Conservation (phyloP, 2,797 vertebrate species). For the Falco peregrinus region DNA sequence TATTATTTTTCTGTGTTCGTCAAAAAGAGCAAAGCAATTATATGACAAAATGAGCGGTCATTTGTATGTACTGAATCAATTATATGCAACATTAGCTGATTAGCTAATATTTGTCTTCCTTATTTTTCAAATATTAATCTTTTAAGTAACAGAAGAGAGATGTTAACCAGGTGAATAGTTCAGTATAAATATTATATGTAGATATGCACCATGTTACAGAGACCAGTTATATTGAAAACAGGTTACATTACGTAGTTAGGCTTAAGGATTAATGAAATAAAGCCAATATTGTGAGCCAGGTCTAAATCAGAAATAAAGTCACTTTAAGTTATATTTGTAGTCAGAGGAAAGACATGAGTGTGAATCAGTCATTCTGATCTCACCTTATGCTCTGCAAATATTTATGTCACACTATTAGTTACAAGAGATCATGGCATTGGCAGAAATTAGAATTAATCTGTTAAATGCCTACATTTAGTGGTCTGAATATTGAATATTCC, state of each 20-base stretch:
- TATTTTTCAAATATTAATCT: conserved; percentile 14
- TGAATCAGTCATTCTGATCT: not conserved
- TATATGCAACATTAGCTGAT: not conserved
- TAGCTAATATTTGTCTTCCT: not conserved
- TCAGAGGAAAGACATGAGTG: not conserved
- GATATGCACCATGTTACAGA: not conserved
- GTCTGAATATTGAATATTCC: not conserved
- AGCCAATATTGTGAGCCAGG: not conserved
- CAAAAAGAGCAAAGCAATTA: not conserved
- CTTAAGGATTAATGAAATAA: conserved; percentile 23
- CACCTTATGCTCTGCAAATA: not conserved
- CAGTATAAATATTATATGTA: not conserved
- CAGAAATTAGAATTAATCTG: not conserved
- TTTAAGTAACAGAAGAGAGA: not conserved
- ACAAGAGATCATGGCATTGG: not conserved
- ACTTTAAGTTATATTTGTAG: not conserved
- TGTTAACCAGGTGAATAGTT: not conserved
- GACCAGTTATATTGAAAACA: not conserved
- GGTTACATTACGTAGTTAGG: not conserved
- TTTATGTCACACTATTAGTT: conserved; percentile 12
- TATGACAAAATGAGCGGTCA: not conserved
- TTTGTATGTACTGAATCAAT: not conserved
- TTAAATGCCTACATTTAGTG: not conserved
- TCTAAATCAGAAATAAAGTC: conserved; percentile 19
- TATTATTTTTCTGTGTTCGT: not conserved